Conservation (phyloP, 2,113 vertebrate species). For the Saccopteryx bilineata region DNA sequence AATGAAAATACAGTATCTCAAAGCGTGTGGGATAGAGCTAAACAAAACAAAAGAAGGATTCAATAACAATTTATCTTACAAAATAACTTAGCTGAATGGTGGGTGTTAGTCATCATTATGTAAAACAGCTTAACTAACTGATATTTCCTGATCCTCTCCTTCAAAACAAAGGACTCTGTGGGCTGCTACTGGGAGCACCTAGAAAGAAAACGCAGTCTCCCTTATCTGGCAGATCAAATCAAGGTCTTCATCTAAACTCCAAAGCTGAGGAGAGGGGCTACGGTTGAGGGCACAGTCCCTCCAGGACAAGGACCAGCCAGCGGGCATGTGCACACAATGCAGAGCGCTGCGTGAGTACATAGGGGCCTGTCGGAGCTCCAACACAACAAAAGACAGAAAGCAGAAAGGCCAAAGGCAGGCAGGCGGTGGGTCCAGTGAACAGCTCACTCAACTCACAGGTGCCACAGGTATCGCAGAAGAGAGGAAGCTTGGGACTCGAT, state of each 20-base stretch:
- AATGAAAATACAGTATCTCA: neutral
- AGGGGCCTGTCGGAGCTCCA: neutral
- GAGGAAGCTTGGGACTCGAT: neutral
- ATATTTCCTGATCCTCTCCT: neutral
- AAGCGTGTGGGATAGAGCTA: neutral
- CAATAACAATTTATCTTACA: neutral
- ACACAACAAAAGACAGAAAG: neutral
- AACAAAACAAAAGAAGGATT: conserved; percentile 18
- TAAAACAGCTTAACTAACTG: neutral
- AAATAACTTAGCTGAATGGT: neutral
- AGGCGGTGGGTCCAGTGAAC: neutral
- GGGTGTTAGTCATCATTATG: neutral
- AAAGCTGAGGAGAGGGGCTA: neutral
- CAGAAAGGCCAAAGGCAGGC: neutral
- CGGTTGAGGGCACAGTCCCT: neutral
- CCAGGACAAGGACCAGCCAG: neutral
- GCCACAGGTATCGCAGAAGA: neutral
- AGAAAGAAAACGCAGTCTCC: neutral
- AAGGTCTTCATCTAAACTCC: neutral
- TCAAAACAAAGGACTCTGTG: conserved; percentile 7
- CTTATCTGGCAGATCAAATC: neutral
- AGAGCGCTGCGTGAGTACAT: fast-evolving
- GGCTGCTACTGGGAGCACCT: neutral
- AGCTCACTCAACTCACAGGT: neutral
- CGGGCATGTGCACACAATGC: neutral